Conservation (phyloP, 2,113 vertebrate genomes). For the Todiramphus chloris region DNA sequence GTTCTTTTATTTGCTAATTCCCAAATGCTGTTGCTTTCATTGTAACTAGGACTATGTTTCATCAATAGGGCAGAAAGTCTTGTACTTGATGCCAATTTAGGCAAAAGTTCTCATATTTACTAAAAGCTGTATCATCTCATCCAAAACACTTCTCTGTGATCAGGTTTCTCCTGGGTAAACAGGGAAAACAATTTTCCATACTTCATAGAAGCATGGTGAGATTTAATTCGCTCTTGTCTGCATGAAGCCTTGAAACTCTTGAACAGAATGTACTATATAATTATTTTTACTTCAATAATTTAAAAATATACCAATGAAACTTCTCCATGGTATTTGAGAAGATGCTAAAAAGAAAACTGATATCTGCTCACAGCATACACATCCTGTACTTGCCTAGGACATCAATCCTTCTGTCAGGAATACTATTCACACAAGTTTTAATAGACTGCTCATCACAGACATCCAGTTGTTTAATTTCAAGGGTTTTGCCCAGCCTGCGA, state of each 20-base stretch:
- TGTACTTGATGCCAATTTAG: background rate
- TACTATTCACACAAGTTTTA: conserved; percentile 79
- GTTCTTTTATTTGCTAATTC: background rate
- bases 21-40: background rate
- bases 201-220: background rate
- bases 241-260: background rate
- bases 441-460: conserved; percentile 84
- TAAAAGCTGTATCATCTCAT: background rate
- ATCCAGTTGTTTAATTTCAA: conserved; percentile 85
- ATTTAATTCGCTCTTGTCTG: background rate
- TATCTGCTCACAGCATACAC: background rate
- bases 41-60: background rate
- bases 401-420: conserved; percentile 82
- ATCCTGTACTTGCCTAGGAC: conserved; percentile 77
- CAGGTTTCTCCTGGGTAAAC: background rate
- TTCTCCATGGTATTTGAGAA: background rate
- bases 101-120: background rate
- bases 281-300: background rate
- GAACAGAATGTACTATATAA: background rate
- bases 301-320: background rate
- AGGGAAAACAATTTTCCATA: background rate
- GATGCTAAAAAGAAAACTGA: background rate
- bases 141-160: background rate
- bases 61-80: background rate
- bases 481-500: conserved; percentile 77